Evolutionary conservation across 2,113 vertebrate genomes (phyloP).

Genomic region (Melanotaenia duboulayi): DNA sequence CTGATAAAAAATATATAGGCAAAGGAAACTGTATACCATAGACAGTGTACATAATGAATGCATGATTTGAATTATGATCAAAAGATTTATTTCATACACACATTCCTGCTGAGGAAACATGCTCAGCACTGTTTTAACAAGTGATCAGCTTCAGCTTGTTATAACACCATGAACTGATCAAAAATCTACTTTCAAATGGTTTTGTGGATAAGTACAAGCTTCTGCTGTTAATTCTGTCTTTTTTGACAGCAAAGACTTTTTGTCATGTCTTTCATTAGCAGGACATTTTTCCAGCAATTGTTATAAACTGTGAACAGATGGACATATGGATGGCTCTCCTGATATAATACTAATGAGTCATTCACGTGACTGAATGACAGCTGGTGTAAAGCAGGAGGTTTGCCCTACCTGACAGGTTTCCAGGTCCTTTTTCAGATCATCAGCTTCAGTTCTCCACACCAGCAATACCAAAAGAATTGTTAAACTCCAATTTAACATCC

Average conservation of each 20-base stretch:
- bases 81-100: background rate
- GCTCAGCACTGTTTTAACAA: background rate
- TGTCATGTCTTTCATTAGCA: background rate
- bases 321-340: background rate
- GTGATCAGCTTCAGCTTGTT: slow-evolving; percentile 2
- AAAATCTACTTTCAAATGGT: slow-evolving; percentile 31
- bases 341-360: background rate
- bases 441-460: slow-evolving; percentile 27
- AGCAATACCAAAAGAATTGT: slow-evolving; percentile 4
- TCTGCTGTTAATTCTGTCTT: slow-evolving; percentile 3
- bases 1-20: background rate
- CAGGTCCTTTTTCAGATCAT: slow-evolving; percentile 54
- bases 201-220: slow-evolving; percentile 7
- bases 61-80: background rate
- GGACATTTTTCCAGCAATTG: background rate
- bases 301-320: background rate
- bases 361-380: background rate
- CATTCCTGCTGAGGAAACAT: slow-evolving; percentile 1
- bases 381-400: background rate
- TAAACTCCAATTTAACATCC: slow-evolving; percentile 33
- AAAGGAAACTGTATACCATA: background rate
- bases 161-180: slow-evolving; percentile 26
- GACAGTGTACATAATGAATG: background rate
- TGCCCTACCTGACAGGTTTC: slow-evolving; percentile 62
- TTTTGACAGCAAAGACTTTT: slow-evolving; percentile 6